These are phyloP conservation scores for Laothoe populi DNA, from an alignment of 2,888 invertebrate genomes.

Conservation along the genomic window DNA sequence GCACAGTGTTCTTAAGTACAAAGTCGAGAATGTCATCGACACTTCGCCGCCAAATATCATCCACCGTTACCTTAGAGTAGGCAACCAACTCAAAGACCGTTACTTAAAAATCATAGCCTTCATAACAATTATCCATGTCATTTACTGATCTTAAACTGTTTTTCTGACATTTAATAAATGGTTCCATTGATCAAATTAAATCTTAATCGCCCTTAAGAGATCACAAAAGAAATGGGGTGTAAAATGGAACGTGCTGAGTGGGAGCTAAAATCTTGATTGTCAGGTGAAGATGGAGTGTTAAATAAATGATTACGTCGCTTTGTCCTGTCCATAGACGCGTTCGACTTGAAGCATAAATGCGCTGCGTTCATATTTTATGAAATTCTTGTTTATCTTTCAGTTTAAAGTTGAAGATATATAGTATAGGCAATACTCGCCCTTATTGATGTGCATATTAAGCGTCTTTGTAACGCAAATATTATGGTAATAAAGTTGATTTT, in stretches of 20 bases:
- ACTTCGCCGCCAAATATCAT: no score
- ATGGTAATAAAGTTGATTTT: no score
- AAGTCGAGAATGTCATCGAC: no score
- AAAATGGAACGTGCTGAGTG: constrained; percentile 68
- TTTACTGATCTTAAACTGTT: not conserved
- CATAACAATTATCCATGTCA: not conserved
- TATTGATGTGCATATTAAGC: no score
- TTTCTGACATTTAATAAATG: constrained; percentile 46
- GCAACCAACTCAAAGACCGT: not conserved
- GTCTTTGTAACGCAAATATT: no score
- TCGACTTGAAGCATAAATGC: constrained; percentile 25
- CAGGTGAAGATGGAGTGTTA: constrained; percentile 76
- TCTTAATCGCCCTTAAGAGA: constrained; percentile 68
- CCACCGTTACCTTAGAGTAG: no score
- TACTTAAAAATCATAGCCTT: not conserved
- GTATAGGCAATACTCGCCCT: no score
- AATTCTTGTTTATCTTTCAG: not conserved
- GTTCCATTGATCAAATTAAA: constrained; percentile 64
- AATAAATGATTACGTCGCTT: constrained; percentile 71
- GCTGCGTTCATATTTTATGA: constrained; percentile 20
- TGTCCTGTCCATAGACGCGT: constrained; percentile 45
- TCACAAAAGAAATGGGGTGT: constrained; percentile 66
- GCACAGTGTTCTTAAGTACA: no score
- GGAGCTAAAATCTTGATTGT: constrained; percentile 73
- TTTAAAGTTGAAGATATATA: not conserved